phyloP scores from a whole-genome alignment of 2,888 invertebrate genomes.

The Bhutanitis thaidina region DNA sequence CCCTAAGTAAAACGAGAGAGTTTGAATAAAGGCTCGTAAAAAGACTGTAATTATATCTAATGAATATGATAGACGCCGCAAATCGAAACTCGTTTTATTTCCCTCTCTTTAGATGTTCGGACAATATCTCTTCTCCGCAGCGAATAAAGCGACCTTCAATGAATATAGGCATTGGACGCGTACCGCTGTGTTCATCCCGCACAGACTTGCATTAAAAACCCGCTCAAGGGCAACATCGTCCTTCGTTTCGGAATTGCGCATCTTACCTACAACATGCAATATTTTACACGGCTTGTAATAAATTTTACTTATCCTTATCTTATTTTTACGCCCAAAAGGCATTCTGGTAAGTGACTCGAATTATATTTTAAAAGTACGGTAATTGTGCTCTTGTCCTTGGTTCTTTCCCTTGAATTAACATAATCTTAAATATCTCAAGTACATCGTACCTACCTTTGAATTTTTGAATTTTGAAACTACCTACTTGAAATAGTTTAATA shows the following conservation, averaged over 20 bases:
- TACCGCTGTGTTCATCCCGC: conserved; percentile 25
- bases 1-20: neutral
- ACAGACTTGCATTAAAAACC: conserved; percentile 43
- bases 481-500: too few species aligned
- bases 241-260: conserved; percentile 49
- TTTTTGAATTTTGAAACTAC: neutral
- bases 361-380: conserved; percentile 19
- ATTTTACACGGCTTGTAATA: conserved; percentile 56
- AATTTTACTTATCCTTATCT: conserved; percentile 47
- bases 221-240: conserved; percentile 59
- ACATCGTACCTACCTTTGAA: neutral
- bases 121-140: conserved; percentile 12
- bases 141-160: conserved; percentile 25
- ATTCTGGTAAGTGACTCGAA: conserved; percentile 31
- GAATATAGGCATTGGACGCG: conserved; percentile 12
- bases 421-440: conserved; percentile 14
- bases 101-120: conserved; percentile 9
- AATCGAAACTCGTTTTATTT: conserved; percentile 19
- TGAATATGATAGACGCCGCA: conserved; percentile 17
- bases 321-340: conserved; percentile 50
- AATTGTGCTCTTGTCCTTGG: conserved; percentile 18
- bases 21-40: conserved; percentile 10
- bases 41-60: conserved; percentile 15
- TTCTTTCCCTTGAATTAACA: conserved; percentile 11
- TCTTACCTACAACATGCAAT: conserved; percentile 54